These are phyloP conservation scores for Styela plicata DNA, from an alignment of 23 tunicate species.

Conservation along the genomic window DNA sequence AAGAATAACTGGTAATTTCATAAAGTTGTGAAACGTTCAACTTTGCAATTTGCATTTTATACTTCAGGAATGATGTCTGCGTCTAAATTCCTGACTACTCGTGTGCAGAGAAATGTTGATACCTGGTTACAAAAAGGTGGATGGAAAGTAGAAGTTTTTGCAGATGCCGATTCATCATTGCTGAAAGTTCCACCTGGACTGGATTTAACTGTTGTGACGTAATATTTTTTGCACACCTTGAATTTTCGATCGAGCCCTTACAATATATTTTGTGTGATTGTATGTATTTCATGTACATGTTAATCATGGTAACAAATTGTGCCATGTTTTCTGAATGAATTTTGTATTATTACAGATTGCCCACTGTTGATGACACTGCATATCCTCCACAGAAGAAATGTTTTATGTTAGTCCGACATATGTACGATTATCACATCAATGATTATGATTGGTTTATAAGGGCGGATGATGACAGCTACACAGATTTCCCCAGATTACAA, in stretches of 20 bases:
- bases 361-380: slow-evolving; percentile 84
- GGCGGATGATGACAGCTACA: slow-evolving; percentile 86
- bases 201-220: slow-evolving; percentile 75
- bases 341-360: slow-evolving; percentile 37
- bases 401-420: slow-evolving; percentile 67
- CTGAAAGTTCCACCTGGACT: slow-evolving; percentile 52
- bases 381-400: slow-evolving; percentile 96
- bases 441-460: slow-evolving; percentile 92
- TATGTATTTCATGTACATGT: too few relatives aligned
- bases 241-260: neutral
- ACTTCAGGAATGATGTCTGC: slow-evolving; percentile 96
- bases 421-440: slow-evolving; percentile 80
- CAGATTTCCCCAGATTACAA: slow-evolving; percentile 52
- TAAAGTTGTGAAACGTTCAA: too few relatives aligned
- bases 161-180: slow-evolving; percentile 48
- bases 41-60: too few relatives aligned
- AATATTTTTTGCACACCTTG: neutral
- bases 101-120: slow-evolving; percentile 79
- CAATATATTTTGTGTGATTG: neutral
- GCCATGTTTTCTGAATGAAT: too few relatives aligned
- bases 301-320: too few relatives aligned
- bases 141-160: slow-evolving; percentile 90
- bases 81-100: slow-evolving; percentile 45
- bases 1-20: too few relatives aligned
- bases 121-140: slow-evolving; percentile 86